Conservation (phyloP, 1,140 invertebrate species). For the Lanistes nyassanus region DNA sequence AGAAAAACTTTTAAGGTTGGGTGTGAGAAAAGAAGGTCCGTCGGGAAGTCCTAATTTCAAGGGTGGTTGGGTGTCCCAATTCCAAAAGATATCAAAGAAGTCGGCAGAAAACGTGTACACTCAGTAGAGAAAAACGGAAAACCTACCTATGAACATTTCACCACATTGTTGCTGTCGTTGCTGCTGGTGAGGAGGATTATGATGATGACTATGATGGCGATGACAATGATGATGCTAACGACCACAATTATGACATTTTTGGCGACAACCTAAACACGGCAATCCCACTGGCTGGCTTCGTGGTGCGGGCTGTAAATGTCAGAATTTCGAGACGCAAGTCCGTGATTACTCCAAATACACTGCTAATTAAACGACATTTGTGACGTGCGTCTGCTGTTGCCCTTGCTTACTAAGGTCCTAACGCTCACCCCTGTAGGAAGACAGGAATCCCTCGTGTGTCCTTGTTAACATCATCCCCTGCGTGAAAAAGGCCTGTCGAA, state of each 20-base stretch:
- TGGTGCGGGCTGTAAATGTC: too few relatives aligned
- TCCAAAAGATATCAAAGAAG: not conserved
- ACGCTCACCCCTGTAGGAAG: slow-evolving; percentile 4
- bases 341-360: not conserved
- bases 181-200: too few relatives aligned
- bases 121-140: too few relatives aligned
- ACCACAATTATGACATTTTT: not conserved
- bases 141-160: too few relatives aligned
- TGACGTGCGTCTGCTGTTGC: not conserved
- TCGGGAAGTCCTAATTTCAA: not conserved
- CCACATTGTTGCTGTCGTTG: too few relatives aligned
- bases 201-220: too few relatives aligned
- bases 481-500: too few relatives aligned
- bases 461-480: too few relatives aligned
- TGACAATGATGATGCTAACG: slow-evolving; percentile 1
- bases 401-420: slow-evolving; percentile 2
- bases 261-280: too few relatives aligned
- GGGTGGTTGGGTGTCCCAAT: not conserved
- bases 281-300: too few relatives aligned
- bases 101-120: not conserved
- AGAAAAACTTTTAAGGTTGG: not conserved
- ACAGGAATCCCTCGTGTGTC: too few relatives aligned
- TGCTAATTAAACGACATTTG: not conserved
- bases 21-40: not conserved
- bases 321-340: not conserved